Conservation (phyloP, 2,113 vertebrate species). For the Mystacornis crossleyi region DNA sequence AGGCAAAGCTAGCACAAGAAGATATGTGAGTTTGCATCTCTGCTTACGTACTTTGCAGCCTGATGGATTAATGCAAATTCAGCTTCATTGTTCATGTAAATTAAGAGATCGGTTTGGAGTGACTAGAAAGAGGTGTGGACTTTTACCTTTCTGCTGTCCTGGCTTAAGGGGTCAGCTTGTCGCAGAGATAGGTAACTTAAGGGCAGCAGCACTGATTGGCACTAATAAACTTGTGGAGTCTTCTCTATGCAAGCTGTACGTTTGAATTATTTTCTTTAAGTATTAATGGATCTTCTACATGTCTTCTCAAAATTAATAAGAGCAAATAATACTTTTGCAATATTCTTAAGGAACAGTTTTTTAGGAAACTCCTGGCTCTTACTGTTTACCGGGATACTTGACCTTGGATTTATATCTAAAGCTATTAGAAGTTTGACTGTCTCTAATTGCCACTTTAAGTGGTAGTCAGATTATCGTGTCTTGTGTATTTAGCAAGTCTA, state of each 20-base stretch:
- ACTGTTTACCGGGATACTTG: not conserved
- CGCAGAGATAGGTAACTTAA: not conserved
- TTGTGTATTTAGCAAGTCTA: constrained; percentile 39
- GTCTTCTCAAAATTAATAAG: constrained; percentile 8
- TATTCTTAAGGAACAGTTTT: not conserved
- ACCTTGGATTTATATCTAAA: constrained; percentile 29
- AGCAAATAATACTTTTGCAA: not conserved
- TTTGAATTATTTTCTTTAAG: not conserved
- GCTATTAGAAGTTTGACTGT: constrained; percentile 22
- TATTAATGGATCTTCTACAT: not conserved
- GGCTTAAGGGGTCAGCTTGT: not conserved
- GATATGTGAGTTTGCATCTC: not conserved
- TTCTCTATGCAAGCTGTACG: not conserved
- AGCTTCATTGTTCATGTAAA: not conserved
- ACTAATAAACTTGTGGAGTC: not conserved
- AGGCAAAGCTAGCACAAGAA: not conserved
- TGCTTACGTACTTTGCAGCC: not conserved
- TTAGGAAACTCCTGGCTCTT: not conserved
- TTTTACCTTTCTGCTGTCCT: not conserved
- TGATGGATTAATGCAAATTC: not conserved
- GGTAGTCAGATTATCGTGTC: constrained; percentile 11
- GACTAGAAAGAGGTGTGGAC: not conserved
- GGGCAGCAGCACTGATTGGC: not conserved
- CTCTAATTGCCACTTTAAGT: constrained; percentile 13
- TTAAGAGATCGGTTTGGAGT: not conserved